A percentile compares a stretch with the other conserved stretches of the same genome.
Conservation (phyloP, 2,888 invertebrate genomes). For the Cancer borealis region DNA sequence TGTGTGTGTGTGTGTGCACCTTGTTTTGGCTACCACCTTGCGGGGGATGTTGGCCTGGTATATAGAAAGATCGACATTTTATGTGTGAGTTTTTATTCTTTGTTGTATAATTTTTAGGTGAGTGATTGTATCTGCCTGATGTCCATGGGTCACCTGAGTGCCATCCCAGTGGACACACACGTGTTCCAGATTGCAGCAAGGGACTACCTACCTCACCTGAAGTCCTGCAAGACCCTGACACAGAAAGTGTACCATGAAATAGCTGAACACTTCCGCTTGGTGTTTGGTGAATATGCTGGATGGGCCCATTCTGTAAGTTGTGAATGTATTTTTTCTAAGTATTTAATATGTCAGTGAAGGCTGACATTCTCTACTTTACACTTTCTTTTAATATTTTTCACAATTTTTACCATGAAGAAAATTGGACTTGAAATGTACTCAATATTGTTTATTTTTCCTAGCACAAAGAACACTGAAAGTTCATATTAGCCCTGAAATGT, state of each 20-base stretch:
- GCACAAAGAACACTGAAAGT: not conserved
- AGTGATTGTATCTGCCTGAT: conserved; percentile 98
- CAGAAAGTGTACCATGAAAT: conserved; percentile 92
- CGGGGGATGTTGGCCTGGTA: too few species aligned
- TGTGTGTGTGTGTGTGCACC: too few species aligned
- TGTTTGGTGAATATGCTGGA: conserved; percentile 93
- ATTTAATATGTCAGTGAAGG: not conserved
- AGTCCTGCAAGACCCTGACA: conserved; percentile 88
- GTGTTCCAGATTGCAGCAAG: conserved; percentile 93
- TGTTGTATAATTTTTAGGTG: conserved; percentile 83
- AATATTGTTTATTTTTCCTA: not conserved
- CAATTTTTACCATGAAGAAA: not conserved
- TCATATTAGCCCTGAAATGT: not conserved
- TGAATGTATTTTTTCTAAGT: conserved; percentile 74
- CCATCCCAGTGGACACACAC: conserved; percentile 97
- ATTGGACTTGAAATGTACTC: not conserved
- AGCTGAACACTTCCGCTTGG: conserved; percentile 87
- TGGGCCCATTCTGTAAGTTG: conserved; percentile 95
- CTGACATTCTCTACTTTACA: not conserved
- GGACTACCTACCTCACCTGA: conserved; percentile 89
- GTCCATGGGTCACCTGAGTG: conserved; percentile 92
- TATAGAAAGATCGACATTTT: too few species aligned
- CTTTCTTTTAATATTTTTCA: not conserved
- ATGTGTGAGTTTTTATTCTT: not conserved
- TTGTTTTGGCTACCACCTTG: too few species aligned